phyloP scores from a whole-genome alignment of 2,888 invertebrate species.

The Labia minor region DNA sequence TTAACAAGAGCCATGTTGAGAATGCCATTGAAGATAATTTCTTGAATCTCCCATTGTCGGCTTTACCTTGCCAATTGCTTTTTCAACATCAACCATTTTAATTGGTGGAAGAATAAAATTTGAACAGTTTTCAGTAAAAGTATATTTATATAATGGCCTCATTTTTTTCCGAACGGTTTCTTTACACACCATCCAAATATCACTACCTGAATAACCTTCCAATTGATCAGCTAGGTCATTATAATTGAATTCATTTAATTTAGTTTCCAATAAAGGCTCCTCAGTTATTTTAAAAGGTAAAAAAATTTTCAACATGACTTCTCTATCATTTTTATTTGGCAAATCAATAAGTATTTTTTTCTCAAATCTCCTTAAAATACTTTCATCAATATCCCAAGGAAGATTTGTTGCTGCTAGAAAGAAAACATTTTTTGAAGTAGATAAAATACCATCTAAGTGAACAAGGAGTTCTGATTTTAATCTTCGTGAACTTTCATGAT shows the following conservation, averaged over 20 bases:
- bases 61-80: not conserved
- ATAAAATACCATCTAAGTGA: not conserved
- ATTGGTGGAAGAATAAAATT: not conserved
- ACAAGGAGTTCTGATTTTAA: not conserved
- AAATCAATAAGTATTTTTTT: not conserved
- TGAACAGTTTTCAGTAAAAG: no score
- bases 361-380: not conserved
- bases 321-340: not conserved
- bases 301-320: not conserved
- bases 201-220: not conserved
- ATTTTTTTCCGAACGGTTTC: not conserved
- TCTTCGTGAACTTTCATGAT: not conserved
- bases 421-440: not conserved
- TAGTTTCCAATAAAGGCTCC: not conserved
- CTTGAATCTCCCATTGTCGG: slow-evolving; percentile 14
- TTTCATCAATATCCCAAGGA: not conserved
- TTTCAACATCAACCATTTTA: not conserved
- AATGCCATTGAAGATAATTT: slow-evolving; percentile 13
- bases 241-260: not conserved
- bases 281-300: not conserved
- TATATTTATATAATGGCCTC: not conserved
- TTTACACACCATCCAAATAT: not conserved
- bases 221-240: not conserved
- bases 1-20: not conserved
- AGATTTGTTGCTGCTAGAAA: not conserved